Base-by-base conservation (phyloP, 92 coral and sea anemone species). In the Metridium senile region DNA sequence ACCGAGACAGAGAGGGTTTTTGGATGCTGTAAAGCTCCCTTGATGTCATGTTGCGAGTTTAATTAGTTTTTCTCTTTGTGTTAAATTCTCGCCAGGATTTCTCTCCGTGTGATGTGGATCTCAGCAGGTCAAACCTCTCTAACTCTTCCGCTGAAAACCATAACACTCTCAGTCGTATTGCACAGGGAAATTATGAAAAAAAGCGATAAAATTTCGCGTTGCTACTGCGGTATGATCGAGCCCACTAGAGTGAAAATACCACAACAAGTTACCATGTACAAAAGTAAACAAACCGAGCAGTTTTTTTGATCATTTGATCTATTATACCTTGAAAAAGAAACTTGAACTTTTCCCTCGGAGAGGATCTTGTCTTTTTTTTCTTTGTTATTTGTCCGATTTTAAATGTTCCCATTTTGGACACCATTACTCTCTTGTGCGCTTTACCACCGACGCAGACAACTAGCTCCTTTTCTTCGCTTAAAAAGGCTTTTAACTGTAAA, bases 61-160 rank as follows among this genome's bases (percentile, higher is more conserved):
- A 91, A 91, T 91, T 91, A 89, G 93, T 91, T 88, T 91, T 89
- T 57, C 76, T 59, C 61, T 72, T 67, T 79, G 66, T 79, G 84
- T 79, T 79, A 69, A 19, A 69, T 68, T 46, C 84, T 7, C 84
- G 26, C 32, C 84, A 70, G 49, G 84, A 68, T 62, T 47, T 70
- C 84, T 0, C 76, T 8, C 82, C 45, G 68, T 65, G 54, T 34
- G 84, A 9, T 54, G 25, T 26, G 9, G 56, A 25, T 51, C 73
- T 19, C 84, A 79, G 84, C 84, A 70, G 25, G 84, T 19, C 17
- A 62, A 23, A 26, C 68, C 53, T 57, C 58, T 57, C 76, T 22
- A 57, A 58, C 59, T 31, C 87, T 91, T 91, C 97, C 97, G 97
- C 78, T 83, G 64, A 59, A 72, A 63, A 71, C 58, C 66, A 80